Conservation (phyloP, 2,797 vertebrate species). For the Gymnopithys bicolor region DNA sequence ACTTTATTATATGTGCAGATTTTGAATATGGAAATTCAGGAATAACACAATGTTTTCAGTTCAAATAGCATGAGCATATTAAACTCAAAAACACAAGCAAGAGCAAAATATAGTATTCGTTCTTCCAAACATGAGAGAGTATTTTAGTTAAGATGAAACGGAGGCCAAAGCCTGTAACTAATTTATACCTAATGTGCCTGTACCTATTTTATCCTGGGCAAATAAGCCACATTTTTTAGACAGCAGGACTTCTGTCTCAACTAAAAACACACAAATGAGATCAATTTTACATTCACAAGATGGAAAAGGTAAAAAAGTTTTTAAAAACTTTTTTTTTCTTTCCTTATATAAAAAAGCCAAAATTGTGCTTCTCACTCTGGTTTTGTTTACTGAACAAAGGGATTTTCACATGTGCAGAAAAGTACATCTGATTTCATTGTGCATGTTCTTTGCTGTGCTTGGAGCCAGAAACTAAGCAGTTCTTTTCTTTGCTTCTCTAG, state of each 20-base stretch:
- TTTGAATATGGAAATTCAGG: neutral
- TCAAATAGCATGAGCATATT: neutral
- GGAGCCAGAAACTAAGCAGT: neutral
- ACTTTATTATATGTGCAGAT: neutral
- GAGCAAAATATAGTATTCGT: neutral
- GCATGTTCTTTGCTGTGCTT: neutral
- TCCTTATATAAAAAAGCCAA: neutral
- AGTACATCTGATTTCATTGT: neutral
- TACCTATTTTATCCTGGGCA: neutral
- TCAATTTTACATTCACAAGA: neutral
- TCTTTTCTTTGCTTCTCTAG: neutral
- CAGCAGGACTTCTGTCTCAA: neutral
- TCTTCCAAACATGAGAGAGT: neutral
- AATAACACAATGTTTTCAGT: neutral
- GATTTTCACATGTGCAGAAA: neutral
- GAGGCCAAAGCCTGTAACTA: neutral
- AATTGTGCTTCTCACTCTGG: neutral
- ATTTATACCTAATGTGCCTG: too few relatives aligned
- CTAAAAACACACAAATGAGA: neutral
- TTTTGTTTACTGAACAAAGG: neutral
- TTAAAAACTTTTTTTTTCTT: neutral
- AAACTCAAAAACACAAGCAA: neutral
- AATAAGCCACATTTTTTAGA: constrained; percentile 4
- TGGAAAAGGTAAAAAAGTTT: neutral
- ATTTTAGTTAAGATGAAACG: neutral